A percentile compares a stretch with the other conserved stretches of the same genome.
Conservation (phyloP, 1,140 invertebrate species). For the Ridgeia piscesae region DNA sequence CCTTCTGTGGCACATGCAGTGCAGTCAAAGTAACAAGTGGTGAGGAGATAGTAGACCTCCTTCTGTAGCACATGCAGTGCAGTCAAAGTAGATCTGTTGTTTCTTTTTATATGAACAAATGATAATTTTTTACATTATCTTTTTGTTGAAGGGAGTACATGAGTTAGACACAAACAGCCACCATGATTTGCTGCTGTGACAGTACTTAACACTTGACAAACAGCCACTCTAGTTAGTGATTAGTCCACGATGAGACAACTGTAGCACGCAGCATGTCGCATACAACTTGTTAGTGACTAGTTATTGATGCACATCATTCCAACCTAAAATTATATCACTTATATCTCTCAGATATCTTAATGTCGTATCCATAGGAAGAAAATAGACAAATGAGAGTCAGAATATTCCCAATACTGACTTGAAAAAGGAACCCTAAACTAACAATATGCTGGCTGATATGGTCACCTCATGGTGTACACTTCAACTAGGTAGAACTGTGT, state of each 20-base stretch:
- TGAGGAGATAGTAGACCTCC: background rate
- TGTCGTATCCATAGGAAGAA: background rate
- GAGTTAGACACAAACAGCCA: background rate
- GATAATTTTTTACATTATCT: too few species aligned
- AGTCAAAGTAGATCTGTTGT: too few species aligned
- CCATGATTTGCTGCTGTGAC: background rate
- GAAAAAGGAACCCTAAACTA: background rate
- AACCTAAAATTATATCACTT: background rate
- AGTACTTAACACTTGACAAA: too few species aligned
- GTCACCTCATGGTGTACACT: background rate
- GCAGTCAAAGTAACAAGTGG: constrained; percentile 10
- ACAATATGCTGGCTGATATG: background rate
- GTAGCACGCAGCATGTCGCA: background rate
- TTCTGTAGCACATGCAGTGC: background rate
- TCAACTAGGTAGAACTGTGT: background rate
- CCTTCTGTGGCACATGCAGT: background rate
- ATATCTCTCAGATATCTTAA: background rate
- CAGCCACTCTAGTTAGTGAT: background rate
- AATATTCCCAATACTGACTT: background rate
- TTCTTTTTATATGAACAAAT: too few species aligned
- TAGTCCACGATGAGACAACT: background rate
- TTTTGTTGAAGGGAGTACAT: background rate
- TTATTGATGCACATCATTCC: background rate
- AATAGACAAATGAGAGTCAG: background rate
- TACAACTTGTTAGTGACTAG: background rate